A percentile compares a stretch with the other conserved stretches of the same genome.
phyloP scores from a whole-genome alignment of 1,140 invertebrate species.

The Papilio aristodemus region DNA sequence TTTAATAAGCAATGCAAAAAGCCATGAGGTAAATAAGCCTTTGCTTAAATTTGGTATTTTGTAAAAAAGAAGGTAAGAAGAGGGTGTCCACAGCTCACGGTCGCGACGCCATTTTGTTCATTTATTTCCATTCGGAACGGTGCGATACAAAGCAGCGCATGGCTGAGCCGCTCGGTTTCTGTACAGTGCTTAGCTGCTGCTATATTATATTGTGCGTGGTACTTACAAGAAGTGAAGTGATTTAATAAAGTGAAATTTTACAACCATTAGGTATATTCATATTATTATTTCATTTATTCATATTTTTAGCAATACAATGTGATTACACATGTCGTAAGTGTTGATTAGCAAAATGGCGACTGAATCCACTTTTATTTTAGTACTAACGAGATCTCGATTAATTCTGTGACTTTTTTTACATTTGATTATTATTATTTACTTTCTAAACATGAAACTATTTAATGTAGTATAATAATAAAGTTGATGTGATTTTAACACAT shows the following conservation, averaged over 20 bases:
- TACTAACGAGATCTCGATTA: neutral
- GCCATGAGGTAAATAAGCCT: neutral
- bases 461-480: neutral
- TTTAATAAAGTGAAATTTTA: neutral
- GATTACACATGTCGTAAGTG: neutral
- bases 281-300: neutral
- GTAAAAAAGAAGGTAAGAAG: neutral
- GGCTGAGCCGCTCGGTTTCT: neutral
- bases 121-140: constrained; percentile 47
- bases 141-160: constrained; percentile 30
- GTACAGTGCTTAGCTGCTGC: neutral
- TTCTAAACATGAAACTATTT: neutral
- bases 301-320: neutral
- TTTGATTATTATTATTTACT: neutral
- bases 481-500: neutral
- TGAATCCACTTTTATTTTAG: neutral
- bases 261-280: neutral
- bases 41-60: neutral
- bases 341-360: neutral
- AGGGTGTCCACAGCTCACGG: constrained; percentile 20
- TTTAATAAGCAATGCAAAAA: neutral
- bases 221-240: constrained; percentile 12
- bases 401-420: neutral
- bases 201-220: neutral
- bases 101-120: constrained; percentile 55